A percentile compares a stretch with the other conserved stretches of the same genome.
These are phyloP conservation scores for Thecophora atra DNA, from an alignment of 2,888 invertebrate genomes.

Conservation along the genomic window DNA sequence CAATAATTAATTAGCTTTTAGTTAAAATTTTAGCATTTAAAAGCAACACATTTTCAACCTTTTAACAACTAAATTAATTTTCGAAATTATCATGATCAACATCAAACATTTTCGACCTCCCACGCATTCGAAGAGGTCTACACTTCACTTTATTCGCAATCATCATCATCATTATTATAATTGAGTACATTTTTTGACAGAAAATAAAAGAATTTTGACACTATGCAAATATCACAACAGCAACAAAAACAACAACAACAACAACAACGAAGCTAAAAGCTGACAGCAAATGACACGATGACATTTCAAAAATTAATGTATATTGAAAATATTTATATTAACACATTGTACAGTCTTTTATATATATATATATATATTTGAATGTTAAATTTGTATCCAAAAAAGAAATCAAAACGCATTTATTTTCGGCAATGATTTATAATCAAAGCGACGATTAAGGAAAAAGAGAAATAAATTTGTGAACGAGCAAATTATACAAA, in stretches of 20 bases:
- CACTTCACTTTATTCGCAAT: too few species aligned
- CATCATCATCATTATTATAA: not conserved
- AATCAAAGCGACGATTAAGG: not conserved
- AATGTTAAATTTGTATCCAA: too few species aligned
- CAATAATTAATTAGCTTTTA: too few species aligned
- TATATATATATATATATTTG: too few species aligned
- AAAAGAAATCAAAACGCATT: not conserved
- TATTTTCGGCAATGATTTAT: not conserved
- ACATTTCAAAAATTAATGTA: too few species aligned
- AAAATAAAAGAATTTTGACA: not conserved
- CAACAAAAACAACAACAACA: not conserved
- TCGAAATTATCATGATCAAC: not conserved
- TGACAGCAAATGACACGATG: too few species aligned
- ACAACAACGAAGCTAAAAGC: not conserved
- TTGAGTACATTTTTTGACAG: not conserved
- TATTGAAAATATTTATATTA: too few species aligned
- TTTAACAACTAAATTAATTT: too few species aligned
- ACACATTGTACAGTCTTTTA: too few species aligned
- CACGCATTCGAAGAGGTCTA: not conserved
- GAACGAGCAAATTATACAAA: conserved; percentile 3
- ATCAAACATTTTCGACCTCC: not conserved
- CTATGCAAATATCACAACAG: not conserved
- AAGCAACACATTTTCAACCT: too few species aligned
- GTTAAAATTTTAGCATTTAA: too few species aligned
- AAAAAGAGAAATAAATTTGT: not conserved